Conservation (phyloP, 2,888 invertebrate species). For the Drosophila pseudotalamancana region DNA sequence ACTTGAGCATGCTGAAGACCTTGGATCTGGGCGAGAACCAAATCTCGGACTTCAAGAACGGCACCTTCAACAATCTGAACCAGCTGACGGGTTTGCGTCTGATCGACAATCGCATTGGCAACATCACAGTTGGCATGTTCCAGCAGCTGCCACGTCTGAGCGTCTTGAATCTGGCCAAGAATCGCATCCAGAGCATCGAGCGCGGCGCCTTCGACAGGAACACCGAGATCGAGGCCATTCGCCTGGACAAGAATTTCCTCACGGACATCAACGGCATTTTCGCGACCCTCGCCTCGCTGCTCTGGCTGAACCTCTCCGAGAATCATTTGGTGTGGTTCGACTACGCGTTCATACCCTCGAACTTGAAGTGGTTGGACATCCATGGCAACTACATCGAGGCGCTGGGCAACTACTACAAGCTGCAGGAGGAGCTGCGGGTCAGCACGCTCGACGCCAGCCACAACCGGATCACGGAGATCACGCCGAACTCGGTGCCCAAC, state of each 20-base stretch:
- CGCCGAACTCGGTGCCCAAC: slow-evolving; percentile 93
- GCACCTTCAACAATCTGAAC: slow-evolving; percentile 93
- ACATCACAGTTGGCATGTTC: slow-evolving; percentile 93
- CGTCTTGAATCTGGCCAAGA: slow-evolving; percentile 94
- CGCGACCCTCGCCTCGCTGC: slow-evolving; percentile 91
- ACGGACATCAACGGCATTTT: slow-evolving; percentile 96
- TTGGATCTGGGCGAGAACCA: slow-evolving; percentile 96
- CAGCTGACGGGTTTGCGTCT: slow-evolving; percentile 94
- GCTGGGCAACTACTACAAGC: slow-evolving; percentile 94
- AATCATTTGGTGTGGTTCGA: slow-evolving; percentile 97
- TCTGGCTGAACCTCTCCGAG: slow-evolving; percentile 95
- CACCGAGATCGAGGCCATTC: slow-evolving; percentile 92
- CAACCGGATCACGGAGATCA: slow-evolving; percentile 93
- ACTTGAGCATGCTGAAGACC: slow-evolving; percentile 92
- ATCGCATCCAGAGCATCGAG: slow-evolving; percentile 94
- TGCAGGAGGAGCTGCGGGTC: slow-evolving; percentile 91
- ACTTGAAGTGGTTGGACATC: slow-evolving; percentile 95
- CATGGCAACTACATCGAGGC: slow-evolving; percentile 95
- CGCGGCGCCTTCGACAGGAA: slow-evolving; percentile 93
- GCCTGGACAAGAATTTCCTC: slow-evolving; percentile 94
- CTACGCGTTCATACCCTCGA: slow-evolving; percentile 95
- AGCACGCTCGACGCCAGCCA: slow-evolving; percentile 95
- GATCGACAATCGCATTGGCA: slow-evolving; percentile 95
- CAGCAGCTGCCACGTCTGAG: slow-evolving; percentile 93
- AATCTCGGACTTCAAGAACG: slow-evolving; percentile 92